phyloP scores from a whole-genome alignment of 2,888 invertebrate genomes.

The Strigamia maritima region DNA sequence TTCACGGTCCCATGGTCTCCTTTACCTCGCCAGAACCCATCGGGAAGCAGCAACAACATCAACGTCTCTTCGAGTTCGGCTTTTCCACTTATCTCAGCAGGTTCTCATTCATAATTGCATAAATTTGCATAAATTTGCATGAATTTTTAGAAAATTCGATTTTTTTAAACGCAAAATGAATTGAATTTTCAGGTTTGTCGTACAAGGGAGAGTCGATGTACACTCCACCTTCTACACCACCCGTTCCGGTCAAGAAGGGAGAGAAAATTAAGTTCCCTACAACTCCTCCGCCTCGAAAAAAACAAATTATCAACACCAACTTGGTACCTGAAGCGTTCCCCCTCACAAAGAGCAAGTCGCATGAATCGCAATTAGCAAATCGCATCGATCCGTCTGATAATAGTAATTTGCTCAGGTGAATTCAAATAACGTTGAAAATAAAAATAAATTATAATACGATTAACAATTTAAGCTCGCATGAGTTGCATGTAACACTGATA shows the following conservation, averaged over 20 bases:
- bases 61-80: neutral
- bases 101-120: too few species aligned
- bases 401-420: neutral
- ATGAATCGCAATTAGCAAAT: conserved; percentile 80
- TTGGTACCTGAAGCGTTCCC: conserved; percentile 61
- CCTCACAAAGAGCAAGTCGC: conserved; percentile 84
- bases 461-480: neutral
- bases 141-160: neutral
- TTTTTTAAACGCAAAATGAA: neutral
- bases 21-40: conserved; percentile 37
- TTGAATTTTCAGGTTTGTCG: neutral
- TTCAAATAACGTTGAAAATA: neutral
- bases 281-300: conserved; percentile 76
- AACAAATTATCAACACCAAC: conserved; percentile 54
- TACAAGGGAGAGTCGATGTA: conserved; percentile 5
- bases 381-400: conserved; percentile 55
- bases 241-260: conserved; percentile 53
- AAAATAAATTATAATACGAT: too few species aligned
- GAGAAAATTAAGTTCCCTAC: conserved; percentile 64
- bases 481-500: neutral
- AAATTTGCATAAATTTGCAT: too few species aligned
- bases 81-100: neutral
- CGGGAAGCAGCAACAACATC: conserved; percentile 4
- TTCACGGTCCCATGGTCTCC: conserved; percentile 42
- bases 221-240: conserved; percentile 58